A percentile compares a stretch with the other conserved stretches of the same genome.
Evolutionary conservation across 2,888 invertebrate species (phyloP).

Genomic region (Portevinia maculata): DNA sequence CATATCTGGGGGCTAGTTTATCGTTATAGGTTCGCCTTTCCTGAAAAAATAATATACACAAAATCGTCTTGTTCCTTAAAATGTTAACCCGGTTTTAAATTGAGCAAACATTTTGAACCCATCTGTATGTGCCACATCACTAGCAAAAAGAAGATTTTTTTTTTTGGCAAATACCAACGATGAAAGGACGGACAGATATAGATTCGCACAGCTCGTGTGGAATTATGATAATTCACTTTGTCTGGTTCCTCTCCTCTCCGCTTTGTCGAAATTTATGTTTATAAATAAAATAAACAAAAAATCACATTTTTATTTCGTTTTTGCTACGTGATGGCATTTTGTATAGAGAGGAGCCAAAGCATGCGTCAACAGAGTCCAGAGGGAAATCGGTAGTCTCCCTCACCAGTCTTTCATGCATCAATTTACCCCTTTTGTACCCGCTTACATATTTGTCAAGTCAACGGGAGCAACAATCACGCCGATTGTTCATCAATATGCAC

Average conservation of each 20-base stretch:
- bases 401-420: neutral
- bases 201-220: constrained; percentile 6
- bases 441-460: constrained; percentile 5
- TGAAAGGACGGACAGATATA: constrained; percentile 12
- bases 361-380: neutral
- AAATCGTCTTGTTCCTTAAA: no score
- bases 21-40: no score
- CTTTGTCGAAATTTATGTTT: constrained; percentile 58
- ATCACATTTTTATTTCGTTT: constrained; percentile 9
- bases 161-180: constrained; percentile 34
- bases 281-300: constrained; percentile 48
- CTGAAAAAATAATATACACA: no score
- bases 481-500: constrained; percentile 39
- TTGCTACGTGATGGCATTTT: constrained; percentile 30
- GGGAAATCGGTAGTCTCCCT: constrained; percentile 11
- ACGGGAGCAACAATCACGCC: constrained; percentile 32
- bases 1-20: no score
- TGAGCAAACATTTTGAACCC: neutral
- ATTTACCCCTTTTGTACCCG: constrained; percentile 7
- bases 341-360: neutral
- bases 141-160: neutral
- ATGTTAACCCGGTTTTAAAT: no score
- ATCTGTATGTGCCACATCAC: neutral
- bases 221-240: constrained; percentile 46
- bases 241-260: neutral